phyloP scores from a whole-genome alignment of 2,888 invertebrate species.

The Perizoma flavofasciatum region DNA sequence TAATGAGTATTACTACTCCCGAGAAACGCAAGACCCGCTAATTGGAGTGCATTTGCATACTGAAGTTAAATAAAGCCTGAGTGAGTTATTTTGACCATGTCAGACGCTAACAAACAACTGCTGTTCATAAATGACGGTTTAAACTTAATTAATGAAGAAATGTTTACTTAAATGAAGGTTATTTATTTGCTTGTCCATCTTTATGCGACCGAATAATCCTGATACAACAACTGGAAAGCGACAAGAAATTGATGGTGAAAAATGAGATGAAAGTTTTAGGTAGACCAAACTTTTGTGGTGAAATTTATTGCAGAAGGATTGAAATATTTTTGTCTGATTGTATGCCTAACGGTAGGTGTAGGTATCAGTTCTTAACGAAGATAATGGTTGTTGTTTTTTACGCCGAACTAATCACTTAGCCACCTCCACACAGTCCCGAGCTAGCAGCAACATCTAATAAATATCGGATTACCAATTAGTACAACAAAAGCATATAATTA shows the following conservation, averaged over 20 bases:
- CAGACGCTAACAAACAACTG: conserved; percentile 58
- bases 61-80: conserved; percentile 72
- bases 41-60: conserved; percentile 81
- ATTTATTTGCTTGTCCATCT: conserved; percentile 19
- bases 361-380: not conserved
- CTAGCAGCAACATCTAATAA: conserved; percentile 37
- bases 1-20: conserved; percentile 76
- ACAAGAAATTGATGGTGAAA: not conserved
- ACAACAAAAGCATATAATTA: conserved; percentile 54
- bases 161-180: conserved; percentile 21
- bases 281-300: no score
- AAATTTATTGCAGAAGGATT: not conserved
- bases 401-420: conserved; percentile 14
- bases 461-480: conserved; percentile 58
- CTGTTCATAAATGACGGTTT: conserved; percentile 45
- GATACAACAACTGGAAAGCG: not conserved
- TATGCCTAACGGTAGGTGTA: no score
- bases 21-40: conserved; percentile 75
- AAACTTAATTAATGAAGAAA: conserved; percentile 28
- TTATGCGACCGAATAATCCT: conserved; percentile 6
- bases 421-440: conserved; percentile 15
- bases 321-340: not conserved
- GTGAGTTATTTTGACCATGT: conserved; percentile 74
- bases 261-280: no score
- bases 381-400: not conserved